Evolutionary conservation across 2,888 invertebrate genomes (phyloP), one percentile per base, ranked within the genome.

Genomic region (Luperina nickerlii): DNA sequence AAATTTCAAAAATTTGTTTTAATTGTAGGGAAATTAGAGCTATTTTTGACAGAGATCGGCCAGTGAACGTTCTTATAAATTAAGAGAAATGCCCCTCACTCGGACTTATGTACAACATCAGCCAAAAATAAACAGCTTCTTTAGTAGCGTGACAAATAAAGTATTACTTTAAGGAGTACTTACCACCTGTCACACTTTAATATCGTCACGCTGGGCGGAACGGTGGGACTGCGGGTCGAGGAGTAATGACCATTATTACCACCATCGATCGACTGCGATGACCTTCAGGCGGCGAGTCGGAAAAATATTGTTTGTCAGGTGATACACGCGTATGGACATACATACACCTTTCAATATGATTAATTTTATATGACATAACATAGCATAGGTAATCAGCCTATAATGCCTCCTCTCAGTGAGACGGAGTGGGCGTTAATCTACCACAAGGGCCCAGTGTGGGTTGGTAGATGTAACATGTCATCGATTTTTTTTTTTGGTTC

Each of bases 241-340:
- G 87, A 70, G 81, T 91, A 92, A 92, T 92, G 90, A 89, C 90
- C 91, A 88, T 90, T 87, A 90, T 91, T 90, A 90, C 79, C 13
- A 77, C 72, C 69, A 89, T 89, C 89, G 89, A 92, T 92, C 92
- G 89, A 84, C 76, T 20, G 11, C 62, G 63, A 32, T 87, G 91
- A 91, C 92, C 92, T 91, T 92, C 90, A 84, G 18, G 66, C 6
- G 70, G 72, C 82, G 62, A 76, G 65, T 82, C 60, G 82, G 77
- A 78, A 86, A 82, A 76, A 81, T 78, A 63, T 79, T 78, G 78
- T 85, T 88, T 83, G 86, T 86, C 84, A 82, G 70, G 48, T 67
- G 83, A 51, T 60, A 63, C 60, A 42, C 51, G 69, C 32, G 38
- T 70, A 24, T 57, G 20, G 11, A 62, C 57, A 54, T n/a, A 42